Evolutionary conservation across 2,797 vertebrate genomes (phyloP), one percentile per base, ranked within the genome.

Genomic region (Hafferia zeledoni): DNA sequence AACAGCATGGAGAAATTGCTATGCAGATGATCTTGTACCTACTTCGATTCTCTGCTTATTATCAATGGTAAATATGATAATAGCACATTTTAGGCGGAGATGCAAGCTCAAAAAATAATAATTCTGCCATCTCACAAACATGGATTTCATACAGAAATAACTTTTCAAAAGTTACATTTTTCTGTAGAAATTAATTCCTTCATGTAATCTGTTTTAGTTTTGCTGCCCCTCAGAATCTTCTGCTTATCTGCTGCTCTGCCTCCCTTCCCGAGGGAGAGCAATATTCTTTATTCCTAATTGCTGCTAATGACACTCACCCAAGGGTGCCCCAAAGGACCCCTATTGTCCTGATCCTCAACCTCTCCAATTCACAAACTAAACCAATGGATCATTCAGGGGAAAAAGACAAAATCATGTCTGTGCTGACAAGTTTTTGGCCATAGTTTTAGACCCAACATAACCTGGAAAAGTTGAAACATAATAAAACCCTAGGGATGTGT

Each of bases 401-500:
- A 22, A 74, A 70, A 79, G 86, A 59, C 20, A 65, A 93, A 95
- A 69, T 7, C 3, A 1, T 12, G 56, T 25, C 56, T 50, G 28
- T 75, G 76, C 43, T 94, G 57, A 83, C 56, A 95, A 79, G 37
- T 20, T 82, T n/a, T 87, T 53, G 27, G 37, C 46, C 78, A 31
- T 37, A 50, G 37, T 56, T 95, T 89, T 64, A 92, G 82, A 25
- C 56, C 23, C 41, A 84, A 27, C 24, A 56, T 31, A 75, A 84
- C 53, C 49, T 56, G 41, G 88, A 94, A 92, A 91, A 70, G 55
- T 71, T 64, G 59, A 83, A 41, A 53, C 37, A 82, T 19, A 95
- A 96, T 87, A 95, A 96, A 94, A 35, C 37, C 79, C 79, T 60
- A 35, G 69, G 70, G 96, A 89, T 77, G 33, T 3, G 13, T 10